Base-by-base conservation (phyloP, 2,113 vertebrate genomes). In the Aspiorhynchus laticeps region DNA sequence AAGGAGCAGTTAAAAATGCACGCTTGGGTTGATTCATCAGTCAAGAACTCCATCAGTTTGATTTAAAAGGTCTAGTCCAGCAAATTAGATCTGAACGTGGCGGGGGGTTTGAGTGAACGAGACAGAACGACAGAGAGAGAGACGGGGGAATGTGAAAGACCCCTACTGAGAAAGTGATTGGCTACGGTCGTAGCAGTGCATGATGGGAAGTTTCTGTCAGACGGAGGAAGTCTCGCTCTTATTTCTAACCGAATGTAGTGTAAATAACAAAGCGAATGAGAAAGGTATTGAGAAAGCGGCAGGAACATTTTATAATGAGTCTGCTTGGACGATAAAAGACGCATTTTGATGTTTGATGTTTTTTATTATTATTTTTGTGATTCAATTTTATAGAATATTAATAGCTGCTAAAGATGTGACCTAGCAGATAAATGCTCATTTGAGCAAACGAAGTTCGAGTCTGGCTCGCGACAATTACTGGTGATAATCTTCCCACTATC, bases 121-220 rank as follows among this genome's bases (percentile, higher is more conserved):
- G 80, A 71, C 41, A 24, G 41, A 36, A 24, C 21, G 31, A 48
- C 41, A 51, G 8, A n/a, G 8, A 59, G 11, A 15, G 56, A 61
- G 56, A 61, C 56, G 24, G 41, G 17, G 8, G 81, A 71, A 83
- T 71, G 43, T 28, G 65, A 71, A 21, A 71, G 63, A 71, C 81
- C 63, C 81, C 81, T 51, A 71, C 65, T 83, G 81, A 83, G 81
- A 83, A 83, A 83, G 41, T 71, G 81, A 83, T 83, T 83, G 81
- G 81, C 81, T 83, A 19, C 19, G 19, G 81, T 51, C 43, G 33
- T 19, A 33, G 43, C 63, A 33, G 19, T 69, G 81, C 81, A 83
- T 83, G 63, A 83, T 83, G 63, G 81, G 81, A 83, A 24, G 59
- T 46, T 28, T 46, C 59, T 43, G n/a, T 82, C 80, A 67, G 41